These are phyloP conservation scores for Thumatha senex DNA, from an alignment of 2,888 invertebrate genomes.

Conservation along the genomic window DNA sequence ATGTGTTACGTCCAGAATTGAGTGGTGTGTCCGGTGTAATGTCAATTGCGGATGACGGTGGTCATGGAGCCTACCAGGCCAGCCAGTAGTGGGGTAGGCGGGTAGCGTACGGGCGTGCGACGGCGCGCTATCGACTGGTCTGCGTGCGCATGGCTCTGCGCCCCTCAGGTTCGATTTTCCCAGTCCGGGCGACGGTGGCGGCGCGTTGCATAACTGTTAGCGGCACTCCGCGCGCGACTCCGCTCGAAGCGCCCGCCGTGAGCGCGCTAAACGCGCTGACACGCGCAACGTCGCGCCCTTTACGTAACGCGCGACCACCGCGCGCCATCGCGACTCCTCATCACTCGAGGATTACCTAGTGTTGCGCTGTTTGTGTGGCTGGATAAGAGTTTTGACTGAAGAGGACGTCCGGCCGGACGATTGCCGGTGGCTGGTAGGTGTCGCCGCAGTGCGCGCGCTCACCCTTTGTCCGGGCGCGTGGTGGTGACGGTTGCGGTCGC, in stretches of 20 bases:
- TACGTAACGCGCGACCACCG: slow-evolving; percentile 79
- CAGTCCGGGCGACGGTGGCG: slow-evolving; percentile 70
- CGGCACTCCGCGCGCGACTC: slow-evolving; percentile 81
- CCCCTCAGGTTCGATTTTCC: slow-evolving; percentile 73
- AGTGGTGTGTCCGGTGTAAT: slow-evolving; percentile 59
- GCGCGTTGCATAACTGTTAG: slow-evolving; percentile 79
- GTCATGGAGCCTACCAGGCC: slow-evolving; percentile 14
- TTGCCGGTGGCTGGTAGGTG: slow-evolving; percentile 72
- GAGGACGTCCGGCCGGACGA: slow-evolving; percentile 50
- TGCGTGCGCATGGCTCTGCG: slow-evolving; percentile 70
- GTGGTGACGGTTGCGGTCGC: slow-evolving; percentile 60
- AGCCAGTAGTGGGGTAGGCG: slow-evolving; percentile 49
- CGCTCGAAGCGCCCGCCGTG: slow-evolving; percentile 78
- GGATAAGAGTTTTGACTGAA: slow-evolving; percentile 35
- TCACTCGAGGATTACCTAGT: slow-evolving; percentile 55
- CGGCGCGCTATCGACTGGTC: slow-evolving; percentile 62
- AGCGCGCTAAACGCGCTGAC: slow-evolving; percentile 71
- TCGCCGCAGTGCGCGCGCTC: slow-evolving; percentile 64
- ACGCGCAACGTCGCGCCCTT: slow-evolving; percentile 75
- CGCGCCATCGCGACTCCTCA: slow-evolving; percentile 46
- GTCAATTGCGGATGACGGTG: slow-evolving; percentile 57
- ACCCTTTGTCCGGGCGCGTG: slow-evolving; percentile 65
- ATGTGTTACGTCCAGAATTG: slow-evolving; percentile 42
- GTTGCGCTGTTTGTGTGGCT: slow-evolving; percentile 60
- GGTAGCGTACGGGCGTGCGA: slow-evolving; percentile 43